phyloP scores from a whole-genome alignment of 1,140 invertebrate species.

The Zaprionus inermis region DNA sequence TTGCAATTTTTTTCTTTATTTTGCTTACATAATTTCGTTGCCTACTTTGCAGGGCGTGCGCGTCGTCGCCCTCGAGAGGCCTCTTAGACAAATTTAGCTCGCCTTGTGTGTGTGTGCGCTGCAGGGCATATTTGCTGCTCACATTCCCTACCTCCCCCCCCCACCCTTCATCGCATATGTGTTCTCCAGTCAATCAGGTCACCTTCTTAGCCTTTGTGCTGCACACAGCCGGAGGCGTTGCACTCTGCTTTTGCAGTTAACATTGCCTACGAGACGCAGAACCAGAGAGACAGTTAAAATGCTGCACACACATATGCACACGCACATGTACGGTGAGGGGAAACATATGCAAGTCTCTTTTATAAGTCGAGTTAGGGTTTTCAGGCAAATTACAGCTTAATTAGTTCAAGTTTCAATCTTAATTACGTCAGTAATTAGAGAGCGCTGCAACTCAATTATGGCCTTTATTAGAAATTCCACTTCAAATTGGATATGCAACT shows the following conservation, averaged over 20 bases:
- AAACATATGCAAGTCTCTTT: neutral
- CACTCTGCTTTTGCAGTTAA: constrained; percentile 1
- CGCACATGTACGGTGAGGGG: neutral
- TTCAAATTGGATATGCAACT: neutral
- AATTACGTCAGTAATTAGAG: constrained; percentile 13
- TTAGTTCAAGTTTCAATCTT: neutral
- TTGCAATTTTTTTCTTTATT: constrained; percentile 11
- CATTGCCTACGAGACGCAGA: neutral
- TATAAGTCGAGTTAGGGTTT: neutral
- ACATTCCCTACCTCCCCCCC: neutral
- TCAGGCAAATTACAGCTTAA: neutral
- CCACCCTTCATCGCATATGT: neutral
- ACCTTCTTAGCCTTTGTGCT: constrained; percentile 33
- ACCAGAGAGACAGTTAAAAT: constrained; percentile 15
- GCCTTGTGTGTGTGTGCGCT: constrained; percentile 6
- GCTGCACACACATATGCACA: constrained; percentile 7
- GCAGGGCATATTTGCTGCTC: constrained; percentile 1
- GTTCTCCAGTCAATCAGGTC: constrained; percentile 41
- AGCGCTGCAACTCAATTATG: neutral
- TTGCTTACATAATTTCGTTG: constrained; percentile 37
- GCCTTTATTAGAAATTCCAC: neutral
- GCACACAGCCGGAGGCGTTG: constrained; percentile 12
- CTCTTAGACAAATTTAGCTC: constrained; percentile 19
- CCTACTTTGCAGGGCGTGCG: constrained; percentile 30
- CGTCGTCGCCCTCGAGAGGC: neutral